A percentile compares a stretch with the other conserved stretches of the same genome.
phyloP scores from a whole-genome alignment of 2,113 vertebrate species.

The Cnemophilus loriae region DNA sequence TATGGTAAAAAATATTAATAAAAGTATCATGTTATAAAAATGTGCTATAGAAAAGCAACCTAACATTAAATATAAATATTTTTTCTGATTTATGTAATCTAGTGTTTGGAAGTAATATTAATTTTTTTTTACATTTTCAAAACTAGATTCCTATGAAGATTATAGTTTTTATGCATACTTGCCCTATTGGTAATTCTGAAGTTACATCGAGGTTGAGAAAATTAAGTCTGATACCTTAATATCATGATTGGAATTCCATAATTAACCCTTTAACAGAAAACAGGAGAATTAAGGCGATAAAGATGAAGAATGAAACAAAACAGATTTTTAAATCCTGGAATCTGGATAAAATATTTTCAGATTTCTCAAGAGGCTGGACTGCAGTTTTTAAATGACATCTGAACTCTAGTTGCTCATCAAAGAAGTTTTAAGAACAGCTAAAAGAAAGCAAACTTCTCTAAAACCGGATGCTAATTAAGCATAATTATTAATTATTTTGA shows the following conservation, averaged over 20 bases:
- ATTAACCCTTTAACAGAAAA: background rate
- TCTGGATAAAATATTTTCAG: background rate
- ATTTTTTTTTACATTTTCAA: background rate
- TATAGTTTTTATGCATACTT: background rate
- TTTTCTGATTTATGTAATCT: background rate
- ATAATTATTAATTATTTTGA: background rate
- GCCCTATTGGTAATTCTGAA: background rate
- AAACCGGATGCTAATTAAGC: background rate
- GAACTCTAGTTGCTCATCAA: background rate
- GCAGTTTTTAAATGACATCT: background rate
- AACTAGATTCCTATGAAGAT: background rate
- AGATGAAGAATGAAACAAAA: background rate
- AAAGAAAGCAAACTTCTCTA: background rate
- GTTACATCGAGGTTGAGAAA: background rate
- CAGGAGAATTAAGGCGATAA: background rate
- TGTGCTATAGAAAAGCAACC: background rate
- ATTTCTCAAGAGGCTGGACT: background rate
- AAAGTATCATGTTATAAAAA: background rate
- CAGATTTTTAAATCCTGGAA: background rate
- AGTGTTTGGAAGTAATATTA: background rate
- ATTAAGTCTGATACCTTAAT: background rate
- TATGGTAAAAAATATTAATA: background rate
- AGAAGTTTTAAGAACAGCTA: background rate
- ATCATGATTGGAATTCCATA: background rate
- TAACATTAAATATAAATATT: background rate